Evolutionary conservation across 2,888 invertebrate species (phyloP), one percentile per base, ranked within the genome.

Genomic region (Leptinotarsa tumamoca): DNA sequence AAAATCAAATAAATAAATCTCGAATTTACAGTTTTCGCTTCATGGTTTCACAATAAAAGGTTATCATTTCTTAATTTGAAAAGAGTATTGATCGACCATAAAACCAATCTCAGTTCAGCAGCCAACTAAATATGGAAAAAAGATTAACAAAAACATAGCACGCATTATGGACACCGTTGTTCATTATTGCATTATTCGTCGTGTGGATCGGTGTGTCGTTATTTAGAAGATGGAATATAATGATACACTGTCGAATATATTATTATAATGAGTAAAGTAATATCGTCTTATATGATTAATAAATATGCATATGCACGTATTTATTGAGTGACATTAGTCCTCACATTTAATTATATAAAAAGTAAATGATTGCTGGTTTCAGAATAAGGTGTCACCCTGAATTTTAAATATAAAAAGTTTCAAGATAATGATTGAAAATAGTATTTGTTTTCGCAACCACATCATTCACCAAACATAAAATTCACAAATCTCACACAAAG

Each of bases 161-260:
- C n/a, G 43, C n/a, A 27, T n/a, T 33, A 63, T n/a, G 10, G 7
- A 33, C n/a, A 10, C 1, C n/a, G 10, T 33, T 63, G 63, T 63
- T 63, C n/a, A 18, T 63, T 63, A 33, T 63, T 43, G 63, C n/a
- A 33, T 63, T 33, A 18, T 58, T 18, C n/a, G n/a, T 63, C 7
- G 33, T 33, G 7, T 43, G 27, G 33, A 63, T 63, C 43, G 10
- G 43, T 3, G 43, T 43, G 10, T 43, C 43, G 43, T 43, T 43
- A 43, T 43, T 43, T 10, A 10, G 43, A 43, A 43, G 13, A 10
- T 43, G 43, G 43, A 43, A 43, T 43, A 43, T 43, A 10, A 7
- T 33, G 33, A 33, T 33, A 33, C 27, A 33, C 1, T 33, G 33
- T 43, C 10, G 2, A 43, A 43, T 10, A 43, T 33, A 27, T 27